Evolutionary conservation across 1,140 invertebrate genomes (phyloP), one percentile per base, ranked within the genome.

Genomic region (Tetramorium simillimum): DNA sequence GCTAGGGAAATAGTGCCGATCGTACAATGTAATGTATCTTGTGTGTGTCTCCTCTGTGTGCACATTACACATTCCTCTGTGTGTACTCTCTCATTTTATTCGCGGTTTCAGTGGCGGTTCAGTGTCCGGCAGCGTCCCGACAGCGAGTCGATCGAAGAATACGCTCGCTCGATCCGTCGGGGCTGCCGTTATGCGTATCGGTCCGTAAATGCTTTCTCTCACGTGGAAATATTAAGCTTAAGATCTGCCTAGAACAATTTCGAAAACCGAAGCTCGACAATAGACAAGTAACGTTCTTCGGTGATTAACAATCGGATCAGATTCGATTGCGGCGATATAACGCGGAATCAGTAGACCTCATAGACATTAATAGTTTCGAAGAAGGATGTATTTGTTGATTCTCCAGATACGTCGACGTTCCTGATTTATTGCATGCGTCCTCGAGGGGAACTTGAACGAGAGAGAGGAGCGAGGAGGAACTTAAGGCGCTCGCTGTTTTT

Each of bases 1-100:
- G 73, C 82, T 78, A 85, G 51, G 72, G 73, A 85, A 62, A 82
- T 82, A 82, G 85, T 81, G 85, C 85, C 77, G 78, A 65, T 70
- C 53, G 70, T 62, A 81, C n/a, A 46, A 40, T 75, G 80, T 84
- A 82, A 53, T 75, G 65, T 80, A 16, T 28, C 28, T 7, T 56
- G 65, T 70, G 28, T 73, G n/a, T 80, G 16, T 43, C 2, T 60
- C 37, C n/a, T 46, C 43, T 58, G 46, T 43, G 51, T 82, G 33
- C 58, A 37, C 51, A 37, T 60, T 37, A 72, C 73, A 72, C 37
- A 49, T 63, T 77, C 63, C 62, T 40, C 67, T 43, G 37, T 67
- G 63, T 53, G 37, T 46, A 21, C 18, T 63, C 14, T 67, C 14
- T 86, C 21, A 7, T 73, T 80, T 78, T 16, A 24, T 49, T 58